Conservation (phyloP, 1,140 invertebrate genomes). For the Neodiprion lecontei region DNA sequence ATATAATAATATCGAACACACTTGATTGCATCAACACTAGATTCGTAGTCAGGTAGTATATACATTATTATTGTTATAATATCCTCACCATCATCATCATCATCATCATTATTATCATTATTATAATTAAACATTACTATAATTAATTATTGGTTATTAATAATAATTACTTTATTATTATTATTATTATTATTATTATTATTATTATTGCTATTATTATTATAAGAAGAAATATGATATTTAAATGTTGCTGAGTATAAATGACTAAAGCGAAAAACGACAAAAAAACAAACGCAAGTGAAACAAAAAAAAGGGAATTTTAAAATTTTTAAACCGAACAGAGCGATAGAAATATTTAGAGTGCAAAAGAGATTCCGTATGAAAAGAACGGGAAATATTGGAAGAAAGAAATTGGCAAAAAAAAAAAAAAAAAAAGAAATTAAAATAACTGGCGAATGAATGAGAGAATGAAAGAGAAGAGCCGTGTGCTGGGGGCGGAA, state of each 20-base stretch:
- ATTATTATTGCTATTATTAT: slow-evolving; percentile 44
- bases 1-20: slow-evolving; percentile 39
- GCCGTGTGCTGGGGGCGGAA: slow-evolving; percentile 51
- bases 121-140: slow-evolving; percentile 18
- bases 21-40: slow-evolving; percentile 25
- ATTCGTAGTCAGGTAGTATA: slow-evolving; percentile 55
- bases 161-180: slow-evolving; percentile 36
- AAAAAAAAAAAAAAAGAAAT: slow-evolving; percentile 19
- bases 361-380: background rate
- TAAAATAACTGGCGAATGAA: slow-evolving; percentile 14
- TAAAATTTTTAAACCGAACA: slow-evolving; percentile 18
- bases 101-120: slow-evolving; percentile 39
- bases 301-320: slow-evolving; percentile 11
- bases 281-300: slow-evolving; percentile 19
- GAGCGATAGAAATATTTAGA: slow-evolving; percentile 6
- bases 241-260: slow-evolving; percentile 49
- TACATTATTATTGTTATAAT: slow-evolving; percentile 38
- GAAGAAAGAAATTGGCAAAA: slow-evolving; percentile 18
- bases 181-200: slow-evolving; percentile 42
- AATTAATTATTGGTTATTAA: slow-evolving; percentile 23
- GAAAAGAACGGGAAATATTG: background rate
- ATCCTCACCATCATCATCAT: slow-evolving; percentile 23
- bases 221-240: slow-evolving; percentile 56
- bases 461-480: slow-evolving; percentile 33
- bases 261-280: slow-evolving; percentile 1